Percentiles rank a stretch among this genome's conserved stretches.
Evolutionary conservation across 2,888 invertebrate species (phyloP).

Genomic region (Synanthedon andrenaeformis): DNA sequence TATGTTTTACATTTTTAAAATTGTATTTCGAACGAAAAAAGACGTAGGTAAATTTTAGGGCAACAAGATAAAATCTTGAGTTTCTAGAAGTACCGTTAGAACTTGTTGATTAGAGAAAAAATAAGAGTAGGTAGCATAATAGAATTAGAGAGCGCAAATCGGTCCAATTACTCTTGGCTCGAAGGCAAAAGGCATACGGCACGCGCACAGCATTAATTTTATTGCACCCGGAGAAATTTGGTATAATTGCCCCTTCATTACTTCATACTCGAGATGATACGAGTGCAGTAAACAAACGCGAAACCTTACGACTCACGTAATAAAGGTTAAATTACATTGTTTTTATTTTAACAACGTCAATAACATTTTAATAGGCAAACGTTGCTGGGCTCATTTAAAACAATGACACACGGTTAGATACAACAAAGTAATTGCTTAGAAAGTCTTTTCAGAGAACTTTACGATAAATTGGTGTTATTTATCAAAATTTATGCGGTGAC

Average conservation of each 20-base stretch:
- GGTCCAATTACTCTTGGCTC: conserved; percentile 43
- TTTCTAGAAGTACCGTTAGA: too few relatives aligned
- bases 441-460: too few relatives aligned
- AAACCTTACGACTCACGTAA: neutral
- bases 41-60: too few relatives aligned
- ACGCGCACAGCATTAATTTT: conserved; percentile 48
- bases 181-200: conserved; percentile 19
- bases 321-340: too few relatives aligned
- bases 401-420: conserved; percentile 13
- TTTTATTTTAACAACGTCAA: too few relatives aligned
- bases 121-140: conserved; percentile 16
- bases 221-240: conserved; percentile 43
- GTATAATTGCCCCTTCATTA: conserved; percentile 48
- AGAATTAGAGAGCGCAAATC: conserved; percentile 31
- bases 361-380: too few relatives aligned
- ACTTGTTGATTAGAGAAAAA: too few relatives aligned
- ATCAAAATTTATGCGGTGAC: too few relatives aligned
- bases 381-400: conserved; percentile 21
- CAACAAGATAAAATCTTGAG: too few relatives aligned
- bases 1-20: too few relatives aligned
- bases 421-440: neutral
- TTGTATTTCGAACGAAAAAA: too few relatives aligned
- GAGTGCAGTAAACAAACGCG: neutral
- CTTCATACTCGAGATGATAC: neutral
- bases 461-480: too few relatives aligned